Conservation (phyloP, 2,113 vertebrate species). For the Ictalurus furcatus region DNA sequence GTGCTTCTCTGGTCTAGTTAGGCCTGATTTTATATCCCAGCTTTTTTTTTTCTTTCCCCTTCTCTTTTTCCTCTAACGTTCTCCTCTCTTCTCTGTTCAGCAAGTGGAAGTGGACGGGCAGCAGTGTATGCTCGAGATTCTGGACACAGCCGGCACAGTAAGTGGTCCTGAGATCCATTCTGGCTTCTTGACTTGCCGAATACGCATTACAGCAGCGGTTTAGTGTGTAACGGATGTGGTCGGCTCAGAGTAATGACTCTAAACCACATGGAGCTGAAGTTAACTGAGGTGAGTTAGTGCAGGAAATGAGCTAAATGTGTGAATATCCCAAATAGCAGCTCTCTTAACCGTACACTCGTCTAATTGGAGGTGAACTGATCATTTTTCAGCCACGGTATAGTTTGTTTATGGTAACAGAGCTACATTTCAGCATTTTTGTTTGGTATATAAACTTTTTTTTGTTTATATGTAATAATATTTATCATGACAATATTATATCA, state of each 20-base stretch:
- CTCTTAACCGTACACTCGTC: background rate
- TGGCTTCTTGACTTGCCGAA: background rate
- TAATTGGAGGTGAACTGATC: background rate
- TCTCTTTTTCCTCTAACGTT: background rate
- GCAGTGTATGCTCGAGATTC: conserved; percentile 99
- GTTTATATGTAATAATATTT: too few species aligned
- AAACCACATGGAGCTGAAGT: background rate
- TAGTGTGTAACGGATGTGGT: background rate
- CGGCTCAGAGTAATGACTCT: background rate
- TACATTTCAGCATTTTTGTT: too few species aligned
- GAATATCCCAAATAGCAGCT: background rate
- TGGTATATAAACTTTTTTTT: too few species aligned
- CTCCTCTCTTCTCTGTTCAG: conserved; percentile 65
- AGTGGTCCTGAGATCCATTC: conserved; percentile 61
- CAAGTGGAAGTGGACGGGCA: conserved; percentile 99
- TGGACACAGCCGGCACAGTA: conserved; percentile 98
- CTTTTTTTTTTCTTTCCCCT: too few species aligned
- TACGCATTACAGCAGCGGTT: background rate
- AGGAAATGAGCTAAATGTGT: background rate
- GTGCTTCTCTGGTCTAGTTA: background rate
- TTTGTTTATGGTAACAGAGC: background rate
- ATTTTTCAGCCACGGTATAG: background rate
- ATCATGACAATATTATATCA: background rate
- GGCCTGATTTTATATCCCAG: background rate
- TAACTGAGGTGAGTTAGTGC: background rate